Conservation (phyloP, 2,888 invertebrate genomes). For the Drosophila atripex region DNA sequence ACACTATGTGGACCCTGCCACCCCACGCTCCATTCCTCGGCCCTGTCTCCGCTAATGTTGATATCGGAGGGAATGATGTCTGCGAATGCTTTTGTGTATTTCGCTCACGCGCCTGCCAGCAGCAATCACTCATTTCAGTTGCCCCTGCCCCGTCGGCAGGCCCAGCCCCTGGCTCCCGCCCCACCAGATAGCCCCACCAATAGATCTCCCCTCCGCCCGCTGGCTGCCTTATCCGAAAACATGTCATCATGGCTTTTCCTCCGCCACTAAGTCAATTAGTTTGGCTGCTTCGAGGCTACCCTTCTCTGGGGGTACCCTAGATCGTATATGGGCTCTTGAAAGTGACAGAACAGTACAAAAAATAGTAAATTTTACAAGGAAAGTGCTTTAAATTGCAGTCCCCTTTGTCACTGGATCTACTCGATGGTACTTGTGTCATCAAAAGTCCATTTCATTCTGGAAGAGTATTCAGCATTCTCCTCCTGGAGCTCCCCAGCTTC, state of each 20-base stretch:
- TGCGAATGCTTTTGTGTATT: slow-evolving; percentile 63
- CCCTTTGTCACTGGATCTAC: too few relatives aligned
- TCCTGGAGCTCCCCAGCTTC: neutral
- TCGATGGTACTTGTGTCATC: too few relatives aligned
- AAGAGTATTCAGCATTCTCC: neutral
- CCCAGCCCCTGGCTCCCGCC: neutral
- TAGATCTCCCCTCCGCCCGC: neutral
- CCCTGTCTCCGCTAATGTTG: neutral
- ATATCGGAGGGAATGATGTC: slow-evolving; percentile 61
- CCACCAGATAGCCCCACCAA: slow-evolving; percentile 35
- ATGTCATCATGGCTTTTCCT: slow-evolving; percentile 67
- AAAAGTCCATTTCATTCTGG: neutral
- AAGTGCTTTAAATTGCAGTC: too few relatives aligned
- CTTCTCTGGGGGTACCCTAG: neutral
- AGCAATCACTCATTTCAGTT: slow-evolving; percentile 73
- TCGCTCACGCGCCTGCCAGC: slow-evolving; percentile 70
- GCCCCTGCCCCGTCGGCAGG: slow-evolving; percentile 8
- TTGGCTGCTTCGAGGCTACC: slow-evolving; percentile 58
- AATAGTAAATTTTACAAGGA: too few relatives aligned
- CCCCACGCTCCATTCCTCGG: neutral
- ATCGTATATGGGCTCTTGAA: neutral
- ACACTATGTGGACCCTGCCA: neutral
- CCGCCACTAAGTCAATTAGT: slow-evolving; percentile 72
- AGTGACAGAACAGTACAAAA: too few relatives aligned
- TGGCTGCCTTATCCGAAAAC: slow-evolving; percentile 41